These are phyloP conservation scores for Plodia interpunctella DNA, from an alignment of 1,140 invertebrate genomes.

Conservation along the genomic window DNA sequence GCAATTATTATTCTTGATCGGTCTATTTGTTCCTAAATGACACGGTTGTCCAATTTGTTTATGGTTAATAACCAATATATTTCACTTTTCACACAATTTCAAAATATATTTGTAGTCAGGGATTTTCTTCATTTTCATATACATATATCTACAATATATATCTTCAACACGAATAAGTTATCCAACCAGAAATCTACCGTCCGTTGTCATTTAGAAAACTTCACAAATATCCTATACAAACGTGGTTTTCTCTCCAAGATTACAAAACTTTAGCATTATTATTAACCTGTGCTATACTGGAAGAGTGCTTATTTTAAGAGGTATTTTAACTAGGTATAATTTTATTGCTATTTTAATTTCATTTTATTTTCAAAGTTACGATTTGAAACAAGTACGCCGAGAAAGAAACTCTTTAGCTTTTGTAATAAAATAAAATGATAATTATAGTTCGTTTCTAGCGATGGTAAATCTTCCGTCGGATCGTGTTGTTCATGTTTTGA, in stretches of 20 bases:
- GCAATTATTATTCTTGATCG: background rate
- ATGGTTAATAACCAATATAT: too few relatives aligned
- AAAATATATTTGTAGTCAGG: background rate
- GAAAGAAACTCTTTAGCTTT: background rate
- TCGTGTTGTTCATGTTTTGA: too few relatives aligned
- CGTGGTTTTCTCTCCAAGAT: conserved; percentile 11
- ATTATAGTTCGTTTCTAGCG: too few relatives aligned
- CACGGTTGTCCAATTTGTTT: background rate
- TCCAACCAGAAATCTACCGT: too few relatives aligned
- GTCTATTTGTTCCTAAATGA: background rate
- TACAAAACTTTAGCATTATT: conserved; percentile 12
- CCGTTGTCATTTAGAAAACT: background rate
- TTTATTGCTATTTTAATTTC: conserved; percentile 35
- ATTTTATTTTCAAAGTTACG: conserved; percentile 22
- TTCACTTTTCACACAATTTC: background rate
- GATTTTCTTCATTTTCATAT: too few relatives aligned
- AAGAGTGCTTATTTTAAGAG: conserved; percentile 32
- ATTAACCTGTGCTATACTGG: conserved; percentile 23
- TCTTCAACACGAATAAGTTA: too few relatives aligned
- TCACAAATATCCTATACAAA: background rate
- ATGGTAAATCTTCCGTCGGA: too few relatives aligned
- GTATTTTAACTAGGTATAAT: conserved; percentile 23
- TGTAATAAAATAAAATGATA: background rate
- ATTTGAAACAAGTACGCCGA: conserved; percentile 22
- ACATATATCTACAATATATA: too few relatives aligned